These are phyloP conservation scores for Solen grandis DNA, from an alignment of 1,140 invertebrate genomes.

Conservation along the genomic window DNA sequence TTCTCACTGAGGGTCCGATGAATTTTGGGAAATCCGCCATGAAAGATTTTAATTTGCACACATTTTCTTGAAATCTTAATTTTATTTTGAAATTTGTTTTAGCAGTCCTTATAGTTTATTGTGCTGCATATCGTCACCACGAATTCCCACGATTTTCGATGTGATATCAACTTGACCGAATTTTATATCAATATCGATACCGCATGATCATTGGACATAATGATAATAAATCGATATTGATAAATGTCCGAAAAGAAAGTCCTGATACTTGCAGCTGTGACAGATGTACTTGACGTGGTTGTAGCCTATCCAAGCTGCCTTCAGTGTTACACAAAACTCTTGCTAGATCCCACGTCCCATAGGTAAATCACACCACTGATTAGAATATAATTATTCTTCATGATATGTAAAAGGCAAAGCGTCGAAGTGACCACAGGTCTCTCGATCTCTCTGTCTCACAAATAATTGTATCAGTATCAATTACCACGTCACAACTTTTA, in stretches of 20 bases:
- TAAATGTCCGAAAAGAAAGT: constrained; percentile 16
- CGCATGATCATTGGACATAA: too few relatives aligned
- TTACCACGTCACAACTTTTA: not conserved
- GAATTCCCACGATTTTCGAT: too few relatives aligned
- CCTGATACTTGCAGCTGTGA: constrained; percentile 31
- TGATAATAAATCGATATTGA: too few relatives aligned
- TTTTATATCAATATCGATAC: too few relatives aligned
- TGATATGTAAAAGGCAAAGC: not conserved
- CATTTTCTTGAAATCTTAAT: too few relatives aligned
- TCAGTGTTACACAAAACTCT: constrained; percentile 33
- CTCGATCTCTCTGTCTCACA: not conserved
- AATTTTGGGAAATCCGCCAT: too few relatives aligned
- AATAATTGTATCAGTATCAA: not conserved
- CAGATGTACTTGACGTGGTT: constrained; percentile 27
- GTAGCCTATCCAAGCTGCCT: constrained; percentile 40
- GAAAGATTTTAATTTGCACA: too few relatives aligned
- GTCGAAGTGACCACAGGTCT: not conserved
- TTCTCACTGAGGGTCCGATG: too few relatives aligned
- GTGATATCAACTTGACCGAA: too few relatives aligned
- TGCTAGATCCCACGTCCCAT: constrained; percentile 24
- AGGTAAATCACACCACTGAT: constrained; percentile 13
- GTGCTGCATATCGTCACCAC: too few relatives aligned
- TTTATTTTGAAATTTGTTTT: too few relatives aligned
- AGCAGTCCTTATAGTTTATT: too few relatives aligned
- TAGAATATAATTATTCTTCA: not conserved